Conservation (phyloP, 2,888 invertebrate genomes). For the Girardia tigrina region DNA sequence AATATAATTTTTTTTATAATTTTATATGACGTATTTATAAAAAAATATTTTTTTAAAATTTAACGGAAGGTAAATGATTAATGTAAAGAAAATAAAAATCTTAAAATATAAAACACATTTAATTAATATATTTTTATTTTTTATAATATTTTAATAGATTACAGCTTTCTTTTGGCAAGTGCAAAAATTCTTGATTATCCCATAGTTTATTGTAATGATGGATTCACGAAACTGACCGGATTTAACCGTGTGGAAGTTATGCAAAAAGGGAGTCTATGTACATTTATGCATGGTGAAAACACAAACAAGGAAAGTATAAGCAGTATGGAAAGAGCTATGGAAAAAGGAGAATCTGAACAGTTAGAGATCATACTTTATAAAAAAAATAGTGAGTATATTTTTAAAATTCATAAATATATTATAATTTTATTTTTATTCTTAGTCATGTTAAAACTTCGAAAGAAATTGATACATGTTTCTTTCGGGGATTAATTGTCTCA, state of each 20-base stretch:
- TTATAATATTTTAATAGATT: conserved; percentile 85
- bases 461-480: too few relatives aligned
- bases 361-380: conserved; percentile 97
- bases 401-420: too few relatives aligned
- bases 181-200: conserved; percentile 83
- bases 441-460: too few relatives aligned
- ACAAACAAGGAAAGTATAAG: conserved; percentile 88
- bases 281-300: conserved; percentile 98
- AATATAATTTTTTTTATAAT: too few relatives aligned
- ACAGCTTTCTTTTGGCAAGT: conserved; percentile 95
- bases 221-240: conserved; percentile 97
- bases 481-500: too few relatives aligned
- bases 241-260: conserved; percentile 85
- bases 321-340: conserved; percentile 78
- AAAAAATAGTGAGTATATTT: conserved; percentile 70
- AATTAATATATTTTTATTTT: too few relatives aligned
- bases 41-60: too few relatives aligned
- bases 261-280: conserved; percentile 55
- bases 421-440: too few relatives aligned
- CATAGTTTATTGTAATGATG: conserved; percentile 99
- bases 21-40: too few relatives aligned
- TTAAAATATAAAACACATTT: too few relatives aligned
- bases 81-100: too few relatives aligned
- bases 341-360: conserved; percentile 88
- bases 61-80: too few relatives aligned